Evolutionary conservation across 2,797 vertebrate species (phyloP).

Genomic region (Cetoscarus ocellatus): DNA sequence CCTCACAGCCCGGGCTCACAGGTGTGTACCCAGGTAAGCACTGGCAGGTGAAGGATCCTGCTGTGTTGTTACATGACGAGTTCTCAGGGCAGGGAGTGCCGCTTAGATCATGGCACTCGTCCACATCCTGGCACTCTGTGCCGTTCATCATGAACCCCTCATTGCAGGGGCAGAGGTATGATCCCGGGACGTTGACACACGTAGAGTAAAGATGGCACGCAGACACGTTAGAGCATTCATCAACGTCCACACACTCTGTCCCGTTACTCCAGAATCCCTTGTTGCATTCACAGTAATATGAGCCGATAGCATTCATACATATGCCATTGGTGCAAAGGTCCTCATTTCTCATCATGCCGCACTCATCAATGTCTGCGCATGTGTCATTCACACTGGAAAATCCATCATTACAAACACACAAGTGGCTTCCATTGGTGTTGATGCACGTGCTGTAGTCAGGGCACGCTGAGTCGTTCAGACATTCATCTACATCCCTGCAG

Average conservation of each 20-base stretch:
- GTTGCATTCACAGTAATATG: conserved; percentile 84
- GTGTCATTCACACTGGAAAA: conserved; percentile 65
- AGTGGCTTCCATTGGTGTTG: conserved; percentile 79
- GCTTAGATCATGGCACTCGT: conserved; percentile 68
- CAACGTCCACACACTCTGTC: conserved; percentile 81
- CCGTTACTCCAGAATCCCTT: conserved; percentile 81
- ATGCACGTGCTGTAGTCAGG: conserved; percentile 81
- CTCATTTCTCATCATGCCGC: conserved; percentile 37
- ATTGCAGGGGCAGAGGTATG: conserved; percentile 82
- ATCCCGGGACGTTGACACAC: conserved; percentile 83
- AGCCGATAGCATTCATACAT: conserved; percentile 83
- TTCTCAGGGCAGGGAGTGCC: conserved; percentile 72
- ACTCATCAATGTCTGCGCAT: conserved; percentile 86
- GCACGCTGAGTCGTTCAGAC: conserved; percentile 75
- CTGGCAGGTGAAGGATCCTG: conserved; percentile 79
- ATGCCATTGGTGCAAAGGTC: conserved; percentile 79
- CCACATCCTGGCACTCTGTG: conserved; percentile 71
- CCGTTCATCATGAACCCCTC: conserved; percentile 77
- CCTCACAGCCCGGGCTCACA: conserved; percentile 68
- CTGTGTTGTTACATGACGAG: conserved; percentile 81
- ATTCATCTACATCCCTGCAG: conserved; percentile 86
- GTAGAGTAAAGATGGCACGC: conserved; percentile 76
- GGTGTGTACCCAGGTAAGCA: conserved; percentile 77
- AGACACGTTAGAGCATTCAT: conserved; percentile 82
- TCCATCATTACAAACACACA: conserved; percentile 81